Evolutionary conservation across 2,888 invertebrate species (phyloP).

Genomic region (Elmis aenea): DNA sequence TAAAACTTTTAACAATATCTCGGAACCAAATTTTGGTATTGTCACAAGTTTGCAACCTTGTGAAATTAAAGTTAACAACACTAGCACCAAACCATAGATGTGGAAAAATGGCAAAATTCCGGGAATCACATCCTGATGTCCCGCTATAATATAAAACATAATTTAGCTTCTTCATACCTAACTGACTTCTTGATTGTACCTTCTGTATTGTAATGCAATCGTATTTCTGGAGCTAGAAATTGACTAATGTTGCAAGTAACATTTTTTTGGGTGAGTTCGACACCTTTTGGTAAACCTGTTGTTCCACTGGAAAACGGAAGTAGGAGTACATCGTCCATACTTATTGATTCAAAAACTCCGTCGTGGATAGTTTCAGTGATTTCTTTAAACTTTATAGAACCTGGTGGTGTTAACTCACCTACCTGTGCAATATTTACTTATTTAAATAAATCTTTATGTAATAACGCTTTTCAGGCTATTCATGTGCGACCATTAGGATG

Average conservation of each 20-base stretch:
- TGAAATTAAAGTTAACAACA: constrained; percentile 42
- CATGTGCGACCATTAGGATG: too few species aligned
- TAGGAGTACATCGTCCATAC: constrained; percentile 56
- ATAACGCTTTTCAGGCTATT: too few species aligned
- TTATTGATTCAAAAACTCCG: constrained; percentile 33
- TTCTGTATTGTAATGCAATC: constrained; percentile 20
- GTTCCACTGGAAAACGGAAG: constrained; percentile 79
- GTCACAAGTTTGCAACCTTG: constrained; percentile 46
- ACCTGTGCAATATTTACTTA: constrained; percentile 6
- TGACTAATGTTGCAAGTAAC: constrained; percentile 38
- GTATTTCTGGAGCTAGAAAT: constrained; percentile 12
- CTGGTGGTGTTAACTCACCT: constrained; percentile 27
- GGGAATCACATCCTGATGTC: constrained; percentile 39
- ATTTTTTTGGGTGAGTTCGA: constrained; percentile 51
- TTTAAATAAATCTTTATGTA: too few species aligned
- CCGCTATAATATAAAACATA: too few species aligned
- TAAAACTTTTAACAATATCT: constrained; percentile 25
- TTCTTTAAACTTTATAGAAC: constrained; percentile 54
- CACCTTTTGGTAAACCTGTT: constrained; percentile 72
- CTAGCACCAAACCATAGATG: constrained; percentile 49
- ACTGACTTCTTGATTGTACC: constrained; percentile 17
- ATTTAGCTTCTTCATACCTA: too few species aligned
- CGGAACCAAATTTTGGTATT: constrained; percentile 37
- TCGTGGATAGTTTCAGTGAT: constrained; percentile 44
- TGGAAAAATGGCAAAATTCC: constrained; percentile 51